Conservation (phyloP, 2,113 vertebrate genomes). For the Actenoides hombroni region DNA sequence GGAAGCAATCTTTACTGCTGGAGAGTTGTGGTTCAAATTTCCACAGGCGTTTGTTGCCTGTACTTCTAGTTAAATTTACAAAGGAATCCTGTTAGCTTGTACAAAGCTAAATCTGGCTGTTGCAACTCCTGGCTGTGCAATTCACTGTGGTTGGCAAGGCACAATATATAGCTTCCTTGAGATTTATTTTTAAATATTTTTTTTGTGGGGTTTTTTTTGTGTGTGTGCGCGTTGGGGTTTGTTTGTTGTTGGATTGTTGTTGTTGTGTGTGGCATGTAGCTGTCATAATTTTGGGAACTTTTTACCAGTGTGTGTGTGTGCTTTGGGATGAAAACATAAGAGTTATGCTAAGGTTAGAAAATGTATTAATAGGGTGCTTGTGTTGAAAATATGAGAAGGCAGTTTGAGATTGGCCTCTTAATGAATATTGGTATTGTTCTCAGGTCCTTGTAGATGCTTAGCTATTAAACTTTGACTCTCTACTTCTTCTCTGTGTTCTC, state of each 20-base stretch:
- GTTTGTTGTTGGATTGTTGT: background rate
- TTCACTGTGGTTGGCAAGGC: constrained; percentile 20
- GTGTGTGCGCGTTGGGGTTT: background rate
- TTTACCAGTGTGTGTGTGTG: background rate
- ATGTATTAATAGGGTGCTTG: constrained; percentile 28
- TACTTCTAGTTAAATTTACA: constrained; percentile 69
- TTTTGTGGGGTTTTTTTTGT: background rate
- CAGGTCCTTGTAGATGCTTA: background rate
- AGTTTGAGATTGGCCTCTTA: background rate
- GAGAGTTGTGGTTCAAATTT: constrained; percentile 54
- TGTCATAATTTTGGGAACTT: constrained; percentile 1
- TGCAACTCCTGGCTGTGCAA: constrained; percentile 25
- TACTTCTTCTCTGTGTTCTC: background rate
- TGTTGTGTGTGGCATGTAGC: background rate
- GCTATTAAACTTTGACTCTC: background rate
- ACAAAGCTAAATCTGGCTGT: constrained; percentile 62
- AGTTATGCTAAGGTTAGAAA: constrained; percentile 53
- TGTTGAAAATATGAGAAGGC: constrained; percentile 31
- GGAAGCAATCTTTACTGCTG: constrained; percentile 11
- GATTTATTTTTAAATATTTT: background rate
- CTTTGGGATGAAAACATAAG: constrained; percentile 13
- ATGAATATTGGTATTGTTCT: constrained; percentile 65
- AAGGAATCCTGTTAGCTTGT: constrained; percentile 66
- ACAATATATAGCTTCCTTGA: constrained; percentile 33
- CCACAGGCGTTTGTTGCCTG: constrained; percentile 41